Evolutionary conservation across 2,797 vertebrate species (phyloP), one percentile per base, ranked within the genome.

Genomic region (Falco columbarius): DNA sequence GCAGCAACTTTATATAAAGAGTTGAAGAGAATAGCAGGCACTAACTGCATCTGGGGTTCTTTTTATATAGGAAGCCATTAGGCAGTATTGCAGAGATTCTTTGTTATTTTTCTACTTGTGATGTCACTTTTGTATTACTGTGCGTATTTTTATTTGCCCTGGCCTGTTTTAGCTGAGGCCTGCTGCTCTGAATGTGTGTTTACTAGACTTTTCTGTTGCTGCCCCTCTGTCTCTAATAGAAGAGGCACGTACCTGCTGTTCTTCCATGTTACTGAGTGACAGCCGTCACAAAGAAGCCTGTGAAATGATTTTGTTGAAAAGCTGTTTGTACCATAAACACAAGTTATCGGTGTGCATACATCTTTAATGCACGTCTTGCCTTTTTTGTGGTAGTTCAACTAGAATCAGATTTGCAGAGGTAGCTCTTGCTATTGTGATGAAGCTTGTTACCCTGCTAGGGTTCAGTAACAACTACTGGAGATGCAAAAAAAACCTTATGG

Each of bases 341-440:
- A 3, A 79, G 49, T 51, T 85, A 76, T 56, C 9, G 9, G 23
- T 54, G 91, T 58, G 42, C 89, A 61, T 94, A 23, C 56, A 23
- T 44, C 72, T 94, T 93, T 68, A 91, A 85, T 75, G 29, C 3
- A 3, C 5, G 0, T 59, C 71, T 96, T 86, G 85, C 27, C 30
- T 92, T 96, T 67, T 44, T 81, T 51, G 52, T 27, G 38, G 49
- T 73, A 34, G 16, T 65, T 94, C 30, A 51, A 74, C 70, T 19
- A 70, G 73, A 88, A 46, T 68, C 74, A 75, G 70, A 77, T 93
- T 91, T 96, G 27, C 71, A 93, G 54, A 89, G 59, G 44, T 95
- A 71, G 23, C 74, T 93, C 27, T 95, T 82, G 70, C 68, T 74
- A 3, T 49, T 0, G 0, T 86, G 71, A 36, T 76, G 58, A 91